Evolutionary conservation across 2,888 invertebrate species (phyloP), one percentile per base, ranked within the genome.

Genomic region (Pollenia angustigena): DNA sequence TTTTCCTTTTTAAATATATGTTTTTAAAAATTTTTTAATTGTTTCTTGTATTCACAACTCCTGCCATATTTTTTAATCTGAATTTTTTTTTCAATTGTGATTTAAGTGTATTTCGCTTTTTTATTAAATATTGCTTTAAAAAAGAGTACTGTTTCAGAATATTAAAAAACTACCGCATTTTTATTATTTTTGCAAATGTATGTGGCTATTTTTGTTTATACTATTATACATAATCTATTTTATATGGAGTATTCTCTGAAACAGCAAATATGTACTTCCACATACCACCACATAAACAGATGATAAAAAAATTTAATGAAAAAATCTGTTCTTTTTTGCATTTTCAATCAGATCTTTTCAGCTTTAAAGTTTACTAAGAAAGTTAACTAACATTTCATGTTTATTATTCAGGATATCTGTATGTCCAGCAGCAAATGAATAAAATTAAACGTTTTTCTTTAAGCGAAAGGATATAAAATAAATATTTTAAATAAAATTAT

Each of bases 201-300:
- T 32, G 0, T 32, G 32, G 32, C 32, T 32, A 32, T 32, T 16
- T 16, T n/a, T 52, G 4, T 18, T 7, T 10, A 8, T 52, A 16
- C 2, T 9, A 18, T 56, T 56, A 52, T 7, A 18, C 18, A 18
- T 18, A 0, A 23, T 18, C 11, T 23, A 2, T 10, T 56, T 46
- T 64, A 12, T 44, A n/a, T 42, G 60, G 6, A 46, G 44, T 46
- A 12, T 64, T 46, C 46, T 7, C 18, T 12, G 32, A 32, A 64
- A 46, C 64, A n/a, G n/a, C n/a, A n/a, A n/a, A 64, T 18, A 46
- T 46, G 18, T 46, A 64, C 64, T 66, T 48, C 50, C 48, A 12
- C 46, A 66, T 66, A 23, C 48, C 23, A 46, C 18, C 44, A 66
- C 58, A 44, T 46, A 66, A 44, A 66, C 48, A 66, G n/a, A 32